Conservation (phyloP, 1,140 invertebrate species). For the Drosophila tristis region DNA sequence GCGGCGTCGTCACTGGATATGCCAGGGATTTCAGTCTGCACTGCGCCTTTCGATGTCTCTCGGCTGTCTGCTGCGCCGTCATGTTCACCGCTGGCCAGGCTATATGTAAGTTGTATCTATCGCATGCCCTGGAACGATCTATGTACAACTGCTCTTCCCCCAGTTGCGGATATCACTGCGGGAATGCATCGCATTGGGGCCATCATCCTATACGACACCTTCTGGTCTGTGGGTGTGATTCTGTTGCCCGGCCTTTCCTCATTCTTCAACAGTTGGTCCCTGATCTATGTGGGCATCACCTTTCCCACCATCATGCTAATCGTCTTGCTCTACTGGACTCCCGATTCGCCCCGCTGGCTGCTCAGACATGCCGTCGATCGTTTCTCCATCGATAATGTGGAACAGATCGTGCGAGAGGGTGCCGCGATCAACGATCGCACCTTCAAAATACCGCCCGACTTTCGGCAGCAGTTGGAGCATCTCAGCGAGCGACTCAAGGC, state of each 20-base stretch:
- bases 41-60: conserved; percentile 79
- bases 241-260: conserved; percentile 81
- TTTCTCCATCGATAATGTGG: conserved; percentile 63
- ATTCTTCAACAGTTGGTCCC: conserved; percentile 82
- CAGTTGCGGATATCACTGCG: conserved; percentile 82
- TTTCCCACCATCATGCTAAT: conserved; percentile 83
- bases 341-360: conserved; percentile 84
- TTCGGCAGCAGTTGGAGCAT: conserved; percentile 69
- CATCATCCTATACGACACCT: conserved; percentile 84
- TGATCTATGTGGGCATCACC: conserved; percentile 84
- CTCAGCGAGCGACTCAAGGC: conserved; percentile 67
- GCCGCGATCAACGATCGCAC: conserved; percentile 79
- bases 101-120: conserved; percentile 72
- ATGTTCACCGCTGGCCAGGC: conserved; percentile 82
- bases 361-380: conserved; percentile 69
- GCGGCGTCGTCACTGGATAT: conserved; percentile 81
- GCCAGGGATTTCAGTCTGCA: conserved; percentile 80
- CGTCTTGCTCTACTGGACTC: conserved; percentile 83
- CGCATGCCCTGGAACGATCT: not conserved
- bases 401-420: conserved; percentile 76
- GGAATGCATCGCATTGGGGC: conserved; percentile 82
- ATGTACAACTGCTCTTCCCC: not conserved
- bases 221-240: conserved; percentile 84
- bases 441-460: conserved; percentile 76
- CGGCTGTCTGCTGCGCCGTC: conserved; percentile 82